Evolutionary conservation across 2,797 vertebrate species (phyloP).

Genomic region (Lepilemur septentrionalis): DNA sequence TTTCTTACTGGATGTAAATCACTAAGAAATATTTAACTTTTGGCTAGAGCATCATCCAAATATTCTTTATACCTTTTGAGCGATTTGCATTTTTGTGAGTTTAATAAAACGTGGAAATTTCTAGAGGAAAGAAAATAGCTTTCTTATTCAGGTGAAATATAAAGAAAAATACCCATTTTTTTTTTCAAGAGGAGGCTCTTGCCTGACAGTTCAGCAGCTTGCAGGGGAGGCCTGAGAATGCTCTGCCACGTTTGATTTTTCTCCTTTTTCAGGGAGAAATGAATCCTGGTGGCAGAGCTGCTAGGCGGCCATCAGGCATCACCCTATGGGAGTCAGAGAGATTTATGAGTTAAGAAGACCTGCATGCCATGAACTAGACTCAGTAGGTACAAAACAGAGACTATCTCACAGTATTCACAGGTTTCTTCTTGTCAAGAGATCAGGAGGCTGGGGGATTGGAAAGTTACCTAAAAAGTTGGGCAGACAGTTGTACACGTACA

Average conservation of each 20-base stretch:
- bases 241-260: conserved; percentile 51
- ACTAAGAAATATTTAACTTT: conserved; percentile 50
- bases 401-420: not conserved
- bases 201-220: not conserved
- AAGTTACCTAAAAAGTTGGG: not conserved
- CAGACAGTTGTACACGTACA: not conserved
- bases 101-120: conserved; percentile 38
- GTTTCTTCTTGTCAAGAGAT: conserved; percentile 40
- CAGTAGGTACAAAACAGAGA: not conserved
- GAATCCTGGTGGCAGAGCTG: conserved; percentile 1
- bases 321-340: conserved; percentile 27
- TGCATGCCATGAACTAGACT: not conserved
- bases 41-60: not conserved
- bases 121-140: conserved; percentile 36
- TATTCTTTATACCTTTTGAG: not conserved
- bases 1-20: not conserved
- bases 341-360: conserved; percentile 49
- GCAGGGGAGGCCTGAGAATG: not conserved
- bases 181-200: not conserved
- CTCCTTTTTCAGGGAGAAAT: not conserved
- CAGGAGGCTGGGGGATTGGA: not conserved
- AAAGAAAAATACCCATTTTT: conserved; percentile 28
- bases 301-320: conserved; percentile 27
- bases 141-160: conserved; percentile 43
- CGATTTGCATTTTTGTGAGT: not conserved